Evolutionary conservation across 2,888 invertebrate species (phyloP).

Genomic region (Dyspetes luteomarginatus): DNA sequence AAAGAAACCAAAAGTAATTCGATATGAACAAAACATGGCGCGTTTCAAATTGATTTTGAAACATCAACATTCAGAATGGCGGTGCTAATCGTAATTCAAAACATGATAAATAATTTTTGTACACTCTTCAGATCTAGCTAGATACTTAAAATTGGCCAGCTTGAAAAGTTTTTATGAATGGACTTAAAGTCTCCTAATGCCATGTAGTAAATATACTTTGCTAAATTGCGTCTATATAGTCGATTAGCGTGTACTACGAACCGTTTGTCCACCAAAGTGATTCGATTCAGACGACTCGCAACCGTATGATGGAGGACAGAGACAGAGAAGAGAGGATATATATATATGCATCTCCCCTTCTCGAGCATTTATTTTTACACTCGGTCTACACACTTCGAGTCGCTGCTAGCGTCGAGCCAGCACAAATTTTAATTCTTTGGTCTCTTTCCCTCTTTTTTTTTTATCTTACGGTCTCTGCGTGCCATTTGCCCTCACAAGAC

Average conservation of each 20-base stretch:
- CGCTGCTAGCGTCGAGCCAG: constrained; percentile 17
- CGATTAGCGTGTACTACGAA: constrained; percentile 47
- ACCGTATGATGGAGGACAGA: constrained; percentile 14
- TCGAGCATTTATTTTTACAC: constrained; percentile 58
- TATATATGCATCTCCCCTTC: background rate
- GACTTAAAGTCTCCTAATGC: constrained; percentile 18
- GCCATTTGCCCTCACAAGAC: constrained; percentile 51
- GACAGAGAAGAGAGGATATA: background rate
- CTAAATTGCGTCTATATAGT: background rate
- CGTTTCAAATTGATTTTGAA: too few species aligned
- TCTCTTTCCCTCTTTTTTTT: constrained; percentile 23
- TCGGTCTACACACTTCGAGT: constrained; percentile 12
- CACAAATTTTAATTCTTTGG: constrained; percentile 26
- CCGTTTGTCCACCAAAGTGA: constrained; percentile 51
- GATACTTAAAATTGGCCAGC: too few species aligned
- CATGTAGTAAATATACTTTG: constrained; percentile 44
- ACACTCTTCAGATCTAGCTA: too few species aligned
- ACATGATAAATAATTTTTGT: too few species aligned
- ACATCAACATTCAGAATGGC: too few species aligned
- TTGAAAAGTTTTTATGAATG: constrained; percentile 41
- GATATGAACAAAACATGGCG: too few species aligned
- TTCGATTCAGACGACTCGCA: constrained; percentile 58
- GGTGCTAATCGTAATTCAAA: too few species aligned
- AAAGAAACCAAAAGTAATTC: too few species aligned
- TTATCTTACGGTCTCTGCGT: background rate